These are phyloP conservation scores for Uria aalge DNA, from an alignment of 2,113 vertebrate species.

Conservation along the genomic window DNA sequence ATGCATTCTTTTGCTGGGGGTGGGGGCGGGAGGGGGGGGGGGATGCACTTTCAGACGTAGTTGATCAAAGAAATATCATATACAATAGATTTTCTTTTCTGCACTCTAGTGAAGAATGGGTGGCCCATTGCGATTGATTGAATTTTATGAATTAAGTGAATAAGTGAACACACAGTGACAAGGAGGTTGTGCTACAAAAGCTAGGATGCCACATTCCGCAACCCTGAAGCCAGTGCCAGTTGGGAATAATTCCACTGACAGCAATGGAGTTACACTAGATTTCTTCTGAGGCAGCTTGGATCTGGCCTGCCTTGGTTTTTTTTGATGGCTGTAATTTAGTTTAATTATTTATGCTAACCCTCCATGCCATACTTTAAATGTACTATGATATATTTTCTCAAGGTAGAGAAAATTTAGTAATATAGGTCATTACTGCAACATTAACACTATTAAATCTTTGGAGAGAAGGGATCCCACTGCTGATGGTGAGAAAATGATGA, in stretches of 20 bases:
- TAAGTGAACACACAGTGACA: slow-evolving; percentile 48
- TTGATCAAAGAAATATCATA: slow-evolving; percentile 61
- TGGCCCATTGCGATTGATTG: slow-evolving; percentile 51
- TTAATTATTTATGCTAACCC: slow-evolving; percentile 57
- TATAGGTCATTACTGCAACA: slow-evolving; percentile 34
- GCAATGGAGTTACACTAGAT: not conserved
- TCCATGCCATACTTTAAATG: slow-evolving; percentile 13
- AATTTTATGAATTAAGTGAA: slow-evolving; percentile 56
- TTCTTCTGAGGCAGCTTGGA: not conserved
- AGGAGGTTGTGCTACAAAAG: slow-evolving; percentile 44
- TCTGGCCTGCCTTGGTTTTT: slow-evolving; percentile 8
- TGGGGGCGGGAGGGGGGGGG: not conserved
- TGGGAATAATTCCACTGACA: slow-evolving; percentile 27
- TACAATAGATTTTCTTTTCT: slow-evolving; percentile 53
- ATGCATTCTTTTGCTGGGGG: slow-evolving; percentile 31
- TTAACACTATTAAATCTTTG: slow-evolving; percentile 5
- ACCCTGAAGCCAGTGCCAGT: not conserved
- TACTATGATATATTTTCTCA: slow-evolving; percentile 45
- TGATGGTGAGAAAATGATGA: slow-evolving; percentile 20
- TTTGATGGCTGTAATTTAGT: slow-evolving; percentile 42
- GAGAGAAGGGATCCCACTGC: not conserved
- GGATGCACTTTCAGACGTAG: not conserved
- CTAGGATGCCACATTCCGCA: slow-evolving; percentile 16
- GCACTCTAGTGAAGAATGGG: slow-evolving; percentile 16
- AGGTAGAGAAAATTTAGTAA: slow-evolving; percentile 38